Conservation (phyloP, 2,797 vertebrate genomes). For the Hemibagrus guttatus region DNA sequence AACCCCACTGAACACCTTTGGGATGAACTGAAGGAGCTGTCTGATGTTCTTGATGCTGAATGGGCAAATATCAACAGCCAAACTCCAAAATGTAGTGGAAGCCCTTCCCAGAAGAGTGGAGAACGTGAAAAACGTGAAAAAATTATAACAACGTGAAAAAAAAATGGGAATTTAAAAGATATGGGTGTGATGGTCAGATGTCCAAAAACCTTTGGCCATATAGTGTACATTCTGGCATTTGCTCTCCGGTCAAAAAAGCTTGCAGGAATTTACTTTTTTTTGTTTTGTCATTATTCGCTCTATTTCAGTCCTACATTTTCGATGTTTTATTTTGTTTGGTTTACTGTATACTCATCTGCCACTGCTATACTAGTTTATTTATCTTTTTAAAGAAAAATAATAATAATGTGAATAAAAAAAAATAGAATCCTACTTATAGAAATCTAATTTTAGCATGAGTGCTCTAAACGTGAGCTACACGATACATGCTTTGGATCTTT, state of each 20-base stretch:
- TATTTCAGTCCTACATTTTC: constrained; percentile 36
- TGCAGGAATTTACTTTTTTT: not conserved
- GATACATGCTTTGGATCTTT: not conserved
- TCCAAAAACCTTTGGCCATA: constrained; percentile 3
- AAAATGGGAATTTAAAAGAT: no score
- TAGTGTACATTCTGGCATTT: not conserved
- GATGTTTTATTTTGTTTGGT: not conserved
- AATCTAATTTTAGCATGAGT: not conserved
- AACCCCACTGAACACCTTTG: not conserved
- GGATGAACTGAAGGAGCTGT: not conserved
- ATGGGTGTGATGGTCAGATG: not conserved
- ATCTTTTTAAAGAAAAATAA: not conserved
- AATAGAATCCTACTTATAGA: not conserved
- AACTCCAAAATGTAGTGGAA: not conserved
- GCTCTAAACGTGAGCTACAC: not conserved
- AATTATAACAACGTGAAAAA: no score
- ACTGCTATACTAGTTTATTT: not conserved
- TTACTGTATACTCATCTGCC: constrained; percentile 28
- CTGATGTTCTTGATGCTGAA: not conserved
- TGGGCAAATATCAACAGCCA: not conserved
- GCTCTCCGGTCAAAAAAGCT: not conserved
- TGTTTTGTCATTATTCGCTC: constrained; percentile 8
- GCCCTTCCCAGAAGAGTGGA: not conserved
- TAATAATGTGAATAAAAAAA: not conserved
- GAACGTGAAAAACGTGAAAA: no score